Percentiles rank a stretch among this genome's conserved stretches.
These are phyloP conservation scores for Steinernema hermaphroditum DNA, from an alignment of 2,888 invertebrate species.

Conservation along the genomic window DNA sequence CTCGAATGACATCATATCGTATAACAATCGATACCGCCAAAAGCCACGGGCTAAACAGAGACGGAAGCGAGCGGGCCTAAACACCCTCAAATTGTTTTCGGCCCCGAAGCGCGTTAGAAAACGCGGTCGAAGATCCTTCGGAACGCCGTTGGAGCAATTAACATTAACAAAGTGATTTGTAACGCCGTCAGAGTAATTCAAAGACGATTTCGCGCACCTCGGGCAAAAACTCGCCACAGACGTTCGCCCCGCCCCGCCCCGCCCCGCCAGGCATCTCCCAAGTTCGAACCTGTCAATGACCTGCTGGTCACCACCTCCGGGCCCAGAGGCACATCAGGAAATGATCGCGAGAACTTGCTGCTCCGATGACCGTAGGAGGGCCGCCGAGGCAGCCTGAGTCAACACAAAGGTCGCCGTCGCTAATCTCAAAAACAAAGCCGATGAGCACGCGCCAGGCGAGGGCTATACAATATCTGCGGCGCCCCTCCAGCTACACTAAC, in stretches of 20 bases:
- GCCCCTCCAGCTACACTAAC: slow-evolving; percentile 19
- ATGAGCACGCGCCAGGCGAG: slow-evolving; percentile 8
- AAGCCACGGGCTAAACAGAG: slow-evolving; percentile 19
- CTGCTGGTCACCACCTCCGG: too few species aligned
- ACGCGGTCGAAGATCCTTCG: neutral
- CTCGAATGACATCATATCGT: slow-evolving; percentile 31
- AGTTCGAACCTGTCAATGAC: neutral
- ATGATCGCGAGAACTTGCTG: too few species aligned
- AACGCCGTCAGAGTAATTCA: neutral
- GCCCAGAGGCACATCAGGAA: too few species aligned
- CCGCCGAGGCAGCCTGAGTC: slow-evolving; percentile 3
- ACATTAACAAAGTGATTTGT: neutral
- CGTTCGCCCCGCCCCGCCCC: neutral
- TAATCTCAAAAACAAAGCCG: slow-evolving; percentile 28
- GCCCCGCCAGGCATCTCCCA: neutral
- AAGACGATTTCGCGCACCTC: neutral
- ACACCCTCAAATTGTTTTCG: slow-evolving; percentile 23
- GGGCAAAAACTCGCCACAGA: neutral
- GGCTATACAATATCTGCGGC: slow-evolving; percentile 26
- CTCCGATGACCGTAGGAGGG: neutral
- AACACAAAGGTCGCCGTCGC: slow-evolving; percentile 22
- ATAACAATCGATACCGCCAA: slow-evolving; percentile 29
- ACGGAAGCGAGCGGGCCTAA: neutral
- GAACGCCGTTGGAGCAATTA: neutral
- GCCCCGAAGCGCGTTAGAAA: neutral